Conservation (phyloP, 2,888 invertebrate genomes). For the Hypsopygia costalis region DNA sequence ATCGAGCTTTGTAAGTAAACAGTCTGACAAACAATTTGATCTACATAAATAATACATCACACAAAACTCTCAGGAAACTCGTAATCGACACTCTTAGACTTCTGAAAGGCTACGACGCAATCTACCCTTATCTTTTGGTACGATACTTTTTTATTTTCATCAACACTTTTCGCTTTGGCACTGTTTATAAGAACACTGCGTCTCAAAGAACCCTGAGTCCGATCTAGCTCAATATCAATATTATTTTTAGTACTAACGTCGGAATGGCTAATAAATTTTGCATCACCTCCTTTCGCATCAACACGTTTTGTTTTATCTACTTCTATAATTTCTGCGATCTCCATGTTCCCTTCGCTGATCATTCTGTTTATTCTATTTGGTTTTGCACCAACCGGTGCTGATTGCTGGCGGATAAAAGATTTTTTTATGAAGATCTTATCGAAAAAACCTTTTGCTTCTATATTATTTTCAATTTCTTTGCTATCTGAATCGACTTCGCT, state of each 20-base stretch:
- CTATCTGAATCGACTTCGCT: constrained; percentile 52
- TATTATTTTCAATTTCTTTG: constrained; percentile 30
- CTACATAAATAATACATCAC: constrained; percentile 26
- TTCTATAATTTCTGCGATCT: constrained; percentile 36
- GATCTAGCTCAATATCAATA: constrained; percentile 47
- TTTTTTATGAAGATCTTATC: constrained; percentile 56
- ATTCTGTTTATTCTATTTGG: constrained; percentile 55
- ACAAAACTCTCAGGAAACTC: constrained; percentile 73
- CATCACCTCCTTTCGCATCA: constrained; percentile 25
- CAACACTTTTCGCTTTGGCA: constrained; percentile 64
- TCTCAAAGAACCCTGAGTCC: constrained; percentile 57
- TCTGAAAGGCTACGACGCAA: constrained; percentile 65
- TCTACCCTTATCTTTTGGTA: constrained; percentile 66
- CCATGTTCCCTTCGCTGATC: constrained; percentile 62
- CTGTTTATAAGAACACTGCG: constrained; percentile 75
- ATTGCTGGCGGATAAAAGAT: constrained; percentile 64
- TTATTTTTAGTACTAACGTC: constrained; percentile 40
- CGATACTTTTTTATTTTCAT: constrained; percentile 48
- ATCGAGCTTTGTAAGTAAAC: constrained; percentile 3
- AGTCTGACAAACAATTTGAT: background rate
- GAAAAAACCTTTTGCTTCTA: constrained; percentile 43
- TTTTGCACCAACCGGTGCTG: constrained; percentile 57
- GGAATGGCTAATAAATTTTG: constrained; percentile 60
- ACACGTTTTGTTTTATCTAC: constrained; percentile 24
- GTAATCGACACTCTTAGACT: constrained; percentile 61